These are phyloP conservation scores for Catalaphyllia jardinei DNA, from an alignment of 64 coral and sea anemone species.

Conservation along the genomic window DNA sequence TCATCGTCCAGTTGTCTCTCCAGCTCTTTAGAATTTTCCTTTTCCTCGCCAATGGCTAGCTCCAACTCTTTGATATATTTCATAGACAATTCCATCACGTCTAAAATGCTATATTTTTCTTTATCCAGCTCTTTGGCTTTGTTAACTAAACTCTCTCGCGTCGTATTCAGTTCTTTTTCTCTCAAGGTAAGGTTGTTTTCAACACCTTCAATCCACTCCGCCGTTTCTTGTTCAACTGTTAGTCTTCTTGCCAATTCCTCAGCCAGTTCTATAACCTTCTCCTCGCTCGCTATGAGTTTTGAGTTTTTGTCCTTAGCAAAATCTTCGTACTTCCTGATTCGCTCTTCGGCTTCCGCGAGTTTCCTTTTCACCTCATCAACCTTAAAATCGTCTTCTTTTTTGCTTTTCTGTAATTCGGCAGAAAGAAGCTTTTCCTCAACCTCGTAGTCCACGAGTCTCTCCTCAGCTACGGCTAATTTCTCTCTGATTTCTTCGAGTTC, in stretches of 20 bases:
- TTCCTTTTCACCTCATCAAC: conserved; percentile 71
- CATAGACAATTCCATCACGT: conserved; percentile 67
- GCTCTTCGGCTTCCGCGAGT: conserved; percentile 29
- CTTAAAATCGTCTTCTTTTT: conserved; percentile 42
- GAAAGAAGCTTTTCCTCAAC: conserved; percentile 74
- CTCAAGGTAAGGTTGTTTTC: conserved; percentile 72
- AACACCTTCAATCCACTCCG: conserved; percentile 74
- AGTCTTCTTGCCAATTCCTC: conserved; percentile 86
- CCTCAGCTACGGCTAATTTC: conserved; percentile 49
- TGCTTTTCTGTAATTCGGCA: conserved; percentile 76
- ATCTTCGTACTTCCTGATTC: conserved; percentile 57
- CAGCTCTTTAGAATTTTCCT: conserved; percentile 52
- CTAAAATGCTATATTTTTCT: conserved; percentile 80
- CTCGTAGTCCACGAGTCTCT: conserved; percentile 65
- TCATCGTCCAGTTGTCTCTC: conserved; percentile 57
- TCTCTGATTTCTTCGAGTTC: conserved; percentile 59
- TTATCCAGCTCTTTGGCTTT: conserved; percentile 83
- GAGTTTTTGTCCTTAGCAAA: conserved; percentile 58
- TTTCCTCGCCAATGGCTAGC: conserved; percentile 54
- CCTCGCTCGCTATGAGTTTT: conserved; percentile 67
- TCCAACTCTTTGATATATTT: conserved; percentile 77
- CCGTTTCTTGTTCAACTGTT: conserved; percentile 76
- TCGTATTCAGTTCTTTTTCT: conserved; percentile 48
- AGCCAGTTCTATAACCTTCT: conserved; percentile 81
- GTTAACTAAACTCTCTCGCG: conserved; percentile 54